Base-by-base conservation (phyloP, 2,888 invertebrate species). In the Thecophora atra region DNA sequence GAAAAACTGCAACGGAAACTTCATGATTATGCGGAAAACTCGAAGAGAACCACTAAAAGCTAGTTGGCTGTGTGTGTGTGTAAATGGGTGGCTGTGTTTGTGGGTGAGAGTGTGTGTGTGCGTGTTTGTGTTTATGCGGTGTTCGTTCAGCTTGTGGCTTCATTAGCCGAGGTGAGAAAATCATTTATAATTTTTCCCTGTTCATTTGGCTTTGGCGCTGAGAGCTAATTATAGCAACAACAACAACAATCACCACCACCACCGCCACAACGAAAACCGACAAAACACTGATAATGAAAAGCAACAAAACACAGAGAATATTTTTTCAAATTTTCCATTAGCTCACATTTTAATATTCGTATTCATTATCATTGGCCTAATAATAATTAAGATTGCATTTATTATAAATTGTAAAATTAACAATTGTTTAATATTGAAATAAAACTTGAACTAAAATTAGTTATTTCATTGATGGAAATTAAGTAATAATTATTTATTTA, bases 111-210 rank as follows among this genome's bases (percentile, higher is more conserved):
- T 67, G 56, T 67, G 54, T 69, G 69, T 47, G 47, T 66, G 58
- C 60, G 26, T 60, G 15, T 19, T 17, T n/a, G 52, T 47, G 37
- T 30, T 28, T 62, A 21, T 44, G 30, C n/a, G 7, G n/a, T n/a
- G n/a, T n/a, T n/a, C n/a, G n/a, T n/a, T 58, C 15, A 15, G 37
- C 37, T 63, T 70, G 47, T 19, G 30, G 37, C 37, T 24, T 70
- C 62, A 51, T 63, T 70, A 30, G 63, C 60, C 30, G 47, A 70
- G 51, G 70, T 70, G 70, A 42, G 70, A 70, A 70, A 62, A 60
- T 60, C 42, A 70, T 70, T 63, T 52, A 51, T 21, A 63, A 62
- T 70, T 62, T 62, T 51, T 30, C 62, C 51, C 60, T 56, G 24
- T 47, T 47, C 62, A 52, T 70, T 70, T 62, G 60, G 30, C 6